phyloP scores from a whole-genome alignment of 2,113 vertebrate genomes.

The Phylloscopus trochilus region DNA sequence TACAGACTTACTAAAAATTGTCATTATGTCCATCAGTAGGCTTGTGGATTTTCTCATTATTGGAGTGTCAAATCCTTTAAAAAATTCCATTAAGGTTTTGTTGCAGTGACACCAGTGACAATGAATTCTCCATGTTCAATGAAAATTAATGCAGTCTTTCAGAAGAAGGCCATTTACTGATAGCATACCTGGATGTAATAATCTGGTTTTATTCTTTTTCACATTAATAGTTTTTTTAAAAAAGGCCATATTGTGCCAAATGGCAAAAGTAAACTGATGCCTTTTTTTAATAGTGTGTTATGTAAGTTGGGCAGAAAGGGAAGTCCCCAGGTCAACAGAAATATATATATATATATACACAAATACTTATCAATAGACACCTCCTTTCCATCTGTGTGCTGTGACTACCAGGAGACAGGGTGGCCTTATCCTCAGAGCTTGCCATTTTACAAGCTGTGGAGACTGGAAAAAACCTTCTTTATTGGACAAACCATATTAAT shows the following conservation, averaged over 20 bases:
- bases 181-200: background rate
- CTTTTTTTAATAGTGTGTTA: background rate
- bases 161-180: conserved; percentile 8
- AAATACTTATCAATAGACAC: background rate
- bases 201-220: conserved; percentile 8
- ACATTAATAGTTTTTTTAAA: background rate
- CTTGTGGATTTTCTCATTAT: conserved; percentile 45
- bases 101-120: conserved; percentile 13
- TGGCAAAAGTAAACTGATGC: background rate
- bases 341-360: background rate
- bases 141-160: conserved; percentile 37
- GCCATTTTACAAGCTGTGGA: background rate
- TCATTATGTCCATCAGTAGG: background rate
- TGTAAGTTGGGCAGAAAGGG: background rate
- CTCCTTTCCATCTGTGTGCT: background rate
- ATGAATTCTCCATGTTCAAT: conserved; percentile 21
- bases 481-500: background rate
- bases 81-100: conserved; percentile 36
- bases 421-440: background rate
- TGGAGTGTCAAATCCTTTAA: background rate
- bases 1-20: background rate
- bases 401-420: background rate
- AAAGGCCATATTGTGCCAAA: background rate
- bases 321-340: background rate
- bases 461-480: background rate